Conservation (phyloP, 64 coral and sea anemone species). For the Montipora foliosa region DNA sequence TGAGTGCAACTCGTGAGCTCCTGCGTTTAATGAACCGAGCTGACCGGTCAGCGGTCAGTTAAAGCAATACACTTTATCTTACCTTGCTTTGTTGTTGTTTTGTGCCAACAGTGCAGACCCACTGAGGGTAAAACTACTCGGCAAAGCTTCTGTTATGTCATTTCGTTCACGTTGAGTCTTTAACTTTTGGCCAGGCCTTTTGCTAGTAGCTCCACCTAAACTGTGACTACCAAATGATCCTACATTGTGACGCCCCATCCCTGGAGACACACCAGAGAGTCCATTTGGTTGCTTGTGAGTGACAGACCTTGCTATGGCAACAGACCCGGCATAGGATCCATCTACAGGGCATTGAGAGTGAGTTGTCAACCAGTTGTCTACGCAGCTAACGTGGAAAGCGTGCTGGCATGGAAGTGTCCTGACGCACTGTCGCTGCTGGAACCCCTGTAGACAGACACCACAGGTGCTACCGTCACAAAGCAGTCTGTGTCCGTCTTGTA, state of each 20-base stretch:
- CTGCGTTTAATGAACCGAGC: too few species aligned
- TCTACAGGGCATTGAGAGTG: slow-evolving; percentile 84
- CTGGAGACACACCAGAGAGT: neutral
- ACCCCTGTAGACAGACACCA: slow-evolving; percentile 84
- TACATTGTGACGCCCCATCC: neutral
- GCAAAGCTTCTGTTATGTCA: slow-evolving; percentile 23
- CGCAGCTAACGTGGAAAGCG: slow-evolving; percentile 81
- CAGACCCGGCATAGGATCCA: slow-evolving; percentile 53
- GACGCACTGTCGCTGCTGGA: slow-evolving; percentile 69
- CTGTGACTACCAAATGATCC: neutral
- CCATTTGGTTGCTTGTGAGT: neutral
- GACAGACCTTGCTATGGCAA: neutral
- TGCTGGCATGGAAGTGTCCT: slow-evolving; percentile 83
- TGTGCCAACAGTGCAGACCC: slow-evolving; percentile 48
- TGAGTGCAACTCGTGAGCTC: too few species aligned
- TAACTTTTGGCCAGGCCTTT: neutral
- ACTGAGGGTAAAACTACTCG: slow-evolving; percentile 65
- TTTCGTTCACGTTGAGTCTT: slow-evolving; percentile 7
- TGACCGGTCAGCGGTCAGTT: too few species aligned
- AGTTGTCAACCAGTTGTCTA: slow-evolving; percentile 85
- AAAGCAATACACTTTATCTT: neutral
- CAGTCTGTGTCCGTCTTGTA: slow-evolving; percentile 84
- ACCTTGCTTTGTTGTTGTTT: neutral
- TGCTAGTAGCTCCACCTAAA: slow-evolving; percentile 1
- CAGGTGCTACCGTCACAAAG: slow-evolving; percentile 68